These are phyloP conservation scores for Hirundo rustica DNA, from an alignment of 2,797 vertebrate genomes.

Conservation along the genomic window DNA sequence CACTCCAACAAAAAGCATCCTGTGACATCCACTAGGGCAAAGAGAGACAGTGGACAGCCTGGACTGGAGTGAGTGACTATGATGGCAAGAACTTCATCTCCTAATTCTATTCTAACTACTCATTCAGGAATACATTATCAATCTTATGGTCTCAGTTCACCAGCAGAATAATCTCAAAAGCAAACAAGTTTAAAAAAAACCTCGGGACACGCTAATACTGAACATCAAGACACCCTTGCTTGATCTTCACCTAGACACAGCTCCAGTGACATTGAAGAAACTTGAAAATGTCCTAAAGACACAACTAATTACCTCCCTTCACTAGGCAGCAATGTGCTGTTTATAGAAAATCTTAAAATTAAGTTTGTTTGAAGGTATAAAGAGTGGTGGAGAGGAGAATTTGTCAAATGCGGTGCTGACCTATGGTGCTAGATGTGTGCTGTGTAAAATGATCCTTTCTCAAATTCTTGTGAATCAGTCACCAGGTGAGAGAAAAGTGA, in stretches of 20 bases:
- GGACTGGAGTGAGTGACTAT: neutral
- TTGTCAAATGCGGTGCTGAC: neutral
- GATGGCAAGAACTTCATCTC: neutral
- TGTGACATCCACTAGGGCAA: neutral
- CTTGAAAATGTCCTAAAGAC: neutral
- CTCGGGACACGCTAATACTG: neutral
- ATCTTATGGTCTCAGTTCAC: neutral
- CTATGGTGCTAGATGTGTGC: neutral
- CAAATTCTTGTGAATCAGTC: neutral
- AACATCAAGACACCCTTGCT: neutral
- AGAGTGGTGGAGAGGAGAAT: neutral
- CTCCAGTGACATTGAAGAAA: neutral
- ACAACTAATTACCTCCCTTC: neutral
- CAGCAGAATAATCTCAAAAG: neutral
- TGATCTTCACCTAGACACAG: neutral
- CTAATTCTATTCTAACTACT: neutral
- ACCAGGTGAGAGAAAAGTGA: neutral
- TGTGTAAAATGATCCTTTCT: neutral
- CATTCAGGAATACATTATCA: neutral
- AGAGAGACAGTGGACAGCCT: neutral
- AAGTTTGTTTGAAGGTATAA: neutral
- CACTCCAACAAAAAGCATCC: neutral
- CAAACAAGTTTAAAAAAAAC: neutral
- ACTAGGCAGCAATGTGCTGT: too few species aligned
- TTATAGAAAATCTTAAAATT: neutral